Evolutionary conservation across 2,888 invertebrate species (phyloP), one percentile per base, ranked within the genome.

Genomic region (Dione vanillae): DNA sequence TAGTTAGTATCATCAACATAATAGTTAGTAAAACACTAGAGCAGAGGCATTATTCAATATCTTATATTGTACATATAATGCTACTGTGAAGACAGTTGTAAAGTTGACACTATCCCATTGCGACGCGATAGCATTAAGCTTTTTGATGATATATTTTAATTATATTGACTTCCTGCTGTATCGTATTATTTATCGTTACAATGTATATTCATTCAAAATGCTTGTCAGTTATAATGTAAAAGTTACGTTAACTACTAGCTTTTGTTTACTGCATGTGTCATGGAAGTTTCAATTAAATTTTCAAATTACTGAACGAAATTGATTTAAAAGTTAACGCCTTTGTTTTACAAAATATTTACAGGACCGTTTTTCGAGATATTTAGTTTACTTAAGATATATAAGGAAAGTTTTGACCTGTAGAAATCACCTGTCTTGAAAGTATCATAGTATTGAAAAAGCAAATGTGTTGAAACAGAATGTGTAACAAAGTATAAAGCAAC

Each of bases 251-350:
- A 56, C 56, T 16, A 40, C 37, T 37, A 56, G 56, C 56, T 40
- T 56, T 56, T 56, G 56, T 56, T 40, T 16, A 16, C 12, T 11
- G 56, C 2, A 37, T 56, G 11, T 40, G 37, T 37, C 56, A 40
- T 40, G 16, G 37, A 37, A 19, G 37, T 16, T 40, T 37, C 16
- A 56, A 56, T 56, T 56, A 37, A 16, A 37, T n/a, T 54, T 37
- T 11, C 37, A 56, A 56, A 56, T 56, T 56, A 16, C 35, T 54
- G 37, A 54, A n/a, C 35, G 9, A 54, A 54, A 54, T 54, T 11
- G 37, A 37, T 54, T 54, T 54, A 54, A 37, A n/a, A 37, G 3
- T 54, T 37, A 54, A 54, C 54, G 37, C 37, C 37, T 56, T 56
- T 56, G 56, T 37, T 16, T 37, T 16, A 56, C 6, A 16, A 16